Percentiles rank a stretch among this genome's conserved stretches.
These are phyloP conservation scores for Cossypha polioptera DNA, from an alignment of 2,797 vertebrate species.

Conservation along the genomic window DNA sequence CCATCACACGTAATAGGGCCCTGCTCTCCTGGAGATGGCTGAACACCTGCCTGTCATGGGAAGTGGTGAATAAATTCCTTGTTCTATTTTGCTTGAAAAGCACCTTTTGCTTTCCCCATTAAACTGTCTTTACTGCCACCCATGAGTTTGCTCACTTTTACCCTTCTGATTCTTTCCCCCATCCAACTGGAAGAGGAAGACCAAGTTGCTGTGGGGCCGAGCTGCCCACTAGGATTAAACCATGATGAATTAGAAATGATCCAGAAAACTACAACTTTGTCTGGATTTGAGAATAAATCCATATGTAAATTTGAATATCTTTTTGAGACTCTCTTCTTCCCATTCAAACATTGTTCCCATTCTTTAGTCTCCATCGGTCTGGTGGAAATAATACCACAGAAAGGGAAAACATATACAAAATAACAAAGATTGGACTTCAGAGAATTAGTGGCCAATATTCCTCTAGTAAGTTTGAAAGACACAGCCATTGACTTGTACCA, in stretches of 20 bases:
- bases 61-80: not conserved
- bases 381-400: not conserved
- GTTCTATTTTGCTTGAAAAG: not conserved
- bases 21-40: not conserved
- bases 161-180: not conserved
- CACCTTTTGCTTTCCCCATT: not conserved
- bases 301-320: not conserved
- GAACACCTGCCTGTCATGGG: not conserved
- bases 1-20: rapidly evolving
- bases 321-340: not conserved
- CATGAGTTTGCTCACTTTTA: not conserved
- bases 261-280: not conserved
- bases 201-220: not conserved
- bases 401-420: not conserved
- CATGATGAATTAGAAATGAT: not conserved
- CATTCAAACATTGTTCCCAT: not conserved
- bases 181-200: not conserved
- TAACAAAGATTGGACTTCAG: not conserved
- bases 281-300: not conserved
- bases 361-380: not conserved
- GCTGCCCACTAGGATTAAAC: not conserved
- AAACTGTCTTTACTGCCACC: not conserved
- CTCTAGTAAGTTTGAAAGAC: not conserved
- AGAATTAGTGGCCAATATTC: not conserved
- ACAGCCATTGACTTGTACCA: not conserved